phyloP scores from a whole-genome alignment of 2,113 vertebrate species.

The Herpetotheres cachinnans region DNA sequence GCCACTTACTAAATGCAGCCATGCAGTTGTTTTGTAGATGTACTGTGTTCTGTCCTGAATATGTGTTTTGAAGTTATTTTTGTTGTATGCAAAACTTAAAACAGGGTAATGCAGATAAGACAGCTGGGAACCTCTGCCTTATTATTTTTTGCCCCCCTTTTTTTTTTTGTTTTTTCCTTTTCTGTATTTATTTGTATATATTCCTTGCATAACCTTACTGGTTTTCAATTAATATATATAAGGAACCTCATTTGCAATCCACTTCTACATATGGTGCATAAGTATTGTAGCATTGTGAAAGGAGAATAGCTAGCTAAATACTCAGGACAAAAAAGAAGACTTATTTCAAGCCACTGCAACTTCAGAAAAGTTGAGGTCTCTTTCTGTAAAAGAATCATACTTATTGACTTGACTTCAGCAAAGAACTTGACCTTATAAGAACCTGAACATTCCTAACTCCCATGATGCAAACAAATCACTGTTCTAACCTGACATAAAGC shows the following conservation, averaged over 20 bases:
- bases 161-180: neutral
- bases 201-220: neutral
- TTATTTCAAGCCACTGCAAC: neutral
- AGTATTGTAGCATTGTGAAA: neutral
- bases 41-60: neutral
- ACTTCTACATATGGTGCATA: fast-evolving
- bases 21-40: fast-evolving
- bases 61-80: neutral
- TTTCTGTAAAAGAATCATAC: neutral
- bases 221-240: neutral
- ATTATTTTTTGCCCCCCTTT: neutral
- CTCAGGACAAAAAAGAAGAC: neutral
- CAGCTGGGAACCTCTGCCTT: no score
- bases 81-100: neutral
- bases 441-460: neutral
- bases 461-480: neutral
- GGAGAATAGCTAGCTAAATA: neutral
- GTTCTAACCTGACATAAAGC: neutral
- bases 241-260: neutral
- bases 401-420: neutral
- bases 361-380: neutral
- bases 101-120: neutral
- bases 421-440: neutral
- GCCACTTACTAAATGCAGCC: neutral
- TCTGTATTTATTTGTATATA: neutral